These are phyloP conservation scores for Drosophila varians DNA, from an alignment of 1,140 invertebrate genomes.

Conservation along the genomic window DNA sequence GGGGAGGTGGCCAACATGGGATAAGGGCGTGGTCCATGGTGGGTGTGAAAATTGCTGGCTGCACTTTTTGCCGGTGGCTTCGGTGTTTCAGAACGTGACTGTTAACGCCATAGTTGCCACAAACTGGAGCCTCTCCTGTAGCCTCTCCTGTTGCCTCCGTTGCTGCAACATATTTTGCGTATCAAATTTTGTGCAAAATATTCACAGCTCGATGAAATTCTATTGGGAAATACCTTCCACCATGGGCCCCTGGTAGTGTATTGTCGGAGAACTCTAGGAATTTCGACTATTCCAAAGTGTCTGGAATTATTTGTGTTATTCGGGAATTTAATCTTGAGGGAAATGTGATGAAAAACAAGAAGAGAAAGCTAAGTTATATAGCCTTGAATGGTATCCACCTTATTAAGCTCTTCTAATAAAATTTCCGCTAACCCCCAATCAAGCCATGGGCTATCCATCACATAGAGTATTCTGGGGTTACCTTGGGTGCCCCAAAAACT, in stretches of 20 bases:
- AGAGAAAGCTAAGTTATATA: background rate
- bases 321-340: background rate
- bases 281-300: constrained; percentile 6
- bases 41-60: constrained; percentile 15
- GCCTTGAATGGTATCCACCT: background rate
- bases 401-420: background rate
- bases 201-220: constrained; percentile 71
- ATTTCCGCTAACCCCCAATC: background rate
- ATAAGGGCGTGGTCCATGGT: constrained; percentile 1
- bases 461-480: constrained; percentile 12
- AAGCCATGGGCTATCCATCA: background rate
- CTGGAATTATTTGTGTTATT: too few species aligned
- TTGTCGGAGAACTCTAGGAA: constrained; percentile 5
- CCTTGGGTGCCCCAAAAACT: constrained; percentile 1
- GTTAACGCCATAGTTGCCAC: constrained; percentile 44
- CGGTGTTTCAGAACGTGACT: constrained; percentile 58
- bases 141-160: constrained; percentile 14
- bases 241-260: constrained; percentile 27
- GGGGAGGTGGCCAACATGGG: background rate
- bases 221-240: constrained; percentile 68
- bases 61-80: constrained; percentile 28
- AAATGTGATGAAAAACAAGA: background rate
- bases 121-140: background rate
- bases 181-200: constrained; percentile 78
- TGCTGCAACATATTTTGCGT: constrained; percentile 69